phyloP scores from a whole-genome alignment of 2,888 invertebrate genomes.

The Volucella zonaria region DNA sequence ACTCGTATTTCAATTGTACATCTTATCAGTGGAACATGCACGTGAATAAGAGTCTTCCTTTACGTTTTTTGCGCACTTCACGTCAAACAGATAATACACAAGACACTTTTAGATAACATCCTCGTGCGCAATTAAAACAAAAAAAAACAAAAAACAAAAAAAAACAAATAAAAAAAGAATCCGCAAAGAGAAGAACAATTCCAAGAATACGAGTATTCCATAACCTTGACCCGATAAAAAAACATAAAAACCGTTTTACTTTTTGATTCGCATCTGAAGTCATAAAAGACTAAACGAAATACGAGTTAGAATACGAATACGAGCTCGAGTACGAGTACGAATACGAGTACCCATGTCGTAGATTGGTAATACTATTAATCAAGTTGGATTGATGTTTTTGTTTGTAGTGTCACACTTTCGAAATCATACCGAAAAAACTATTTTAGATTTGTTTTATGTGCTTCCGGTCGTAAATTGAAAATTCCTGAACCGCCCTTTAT shows the following conservation, averaged over 20 bases:
- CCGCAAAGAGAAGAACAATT: too few relatives aligned
- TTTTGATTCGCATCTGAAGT: constrained; percentile 24
- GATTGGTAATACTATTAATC: constrained; percentile 2
- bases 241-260: constrained; percentile 27
- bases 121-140: constrained; percentile 27
- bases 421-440: constrained; percentile 2
- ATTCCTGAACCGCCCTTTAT: constrained; percentile 9
- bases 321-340: too few relatives aligned
- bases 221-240: constrained; percentile 32
- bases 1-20: constrained; percentile 4
- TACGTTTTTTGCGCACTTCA: constrained; percentile 13
- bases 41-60: not conserved
- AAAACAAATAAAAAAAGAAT: too few relatives aligned
- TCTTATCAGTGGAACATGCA: constrained; percentile 22
- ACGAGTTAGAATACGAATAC: not conserved
- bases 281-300: not conserved
- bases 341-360: not conserved
- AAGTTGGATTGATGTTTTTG: constrained; percentile 3
- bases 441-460: constrained; percentile 9
- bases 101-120: constrained; percentile 24
- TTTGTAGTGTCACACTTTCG: constrained; percentile 1
- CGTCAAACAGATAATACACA: constrained; percentile 29
- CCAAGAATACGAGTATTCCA: not conserved
- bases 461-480: constrained; percentile 19
- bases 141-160: not conserved